Percentiles rank a stretch among this genome's conserved stretches.
phyloP scores from a whole-genome alignment of 2,113 vertebrate genomes.

The Herpetotheres cachinnans region DNA sequence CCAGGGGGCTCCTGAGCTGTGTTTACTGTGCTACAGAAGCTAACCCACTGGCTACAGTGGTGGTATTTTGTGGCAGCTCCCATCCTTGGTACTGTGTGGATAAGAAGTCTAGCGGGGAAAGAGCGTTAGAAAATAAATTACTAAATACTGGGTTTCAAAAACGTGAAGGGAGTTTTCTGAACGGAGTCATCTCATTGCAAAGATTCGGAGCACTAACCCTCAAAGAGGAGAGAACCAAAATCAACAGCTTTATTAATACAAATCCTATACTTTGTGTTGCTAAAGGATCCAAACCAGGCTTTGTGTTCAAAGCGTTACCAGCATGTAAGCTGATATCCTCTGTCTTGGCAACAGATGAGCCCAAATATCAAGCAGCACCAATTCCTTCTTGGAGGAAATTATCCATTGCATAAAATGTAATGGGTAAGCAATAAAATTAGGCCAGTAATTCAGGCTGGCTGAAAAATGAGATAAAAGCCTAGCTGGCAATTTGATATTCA shows the following conservation, averaged over 20 bases:
- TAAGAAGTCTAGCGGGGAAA: not conserved
- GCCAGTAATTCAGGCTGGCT: not conserved
- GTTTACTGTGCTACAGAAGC: not conserved
- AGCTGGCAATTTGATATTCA: not conserved
- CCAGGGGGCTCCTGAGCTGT: not conserved
- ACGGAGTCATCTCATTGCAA: not conserved
- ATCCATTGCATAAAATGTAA: not conserved
- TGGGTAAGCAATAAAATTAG: constrained; percentile 31
- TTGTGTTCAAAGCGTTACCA: not conserved
- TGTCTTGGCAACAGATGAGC: not conserved
- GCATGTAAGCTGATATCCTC: not conserved
- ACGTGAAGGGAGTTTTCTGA: not conserved
- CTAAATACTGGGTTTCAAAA: not conserved
- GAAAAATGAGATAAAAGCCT: constrained; percentile 28
- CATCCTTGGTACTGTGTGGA: not conserved
- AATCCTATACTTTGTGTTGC: not conserved
- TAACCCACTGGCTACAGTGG: not conserved
- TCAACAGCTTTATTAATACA: not conserved
- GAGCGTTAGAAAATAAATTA: not conserved
- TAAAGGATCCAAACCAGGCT: not conserved
- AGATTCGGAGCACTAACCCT: not conserved
- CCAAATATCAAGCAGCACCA: constrained; percentile 1
- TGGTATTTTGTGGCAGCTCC: not conserved
- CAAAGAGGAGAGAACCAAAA: not conserved
- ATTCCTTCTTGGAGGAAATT: not conserved